phyloP scores from a whole-genome alignment of 2,113 vertebrate genomes.

The Gambusia affinis region DNA sequence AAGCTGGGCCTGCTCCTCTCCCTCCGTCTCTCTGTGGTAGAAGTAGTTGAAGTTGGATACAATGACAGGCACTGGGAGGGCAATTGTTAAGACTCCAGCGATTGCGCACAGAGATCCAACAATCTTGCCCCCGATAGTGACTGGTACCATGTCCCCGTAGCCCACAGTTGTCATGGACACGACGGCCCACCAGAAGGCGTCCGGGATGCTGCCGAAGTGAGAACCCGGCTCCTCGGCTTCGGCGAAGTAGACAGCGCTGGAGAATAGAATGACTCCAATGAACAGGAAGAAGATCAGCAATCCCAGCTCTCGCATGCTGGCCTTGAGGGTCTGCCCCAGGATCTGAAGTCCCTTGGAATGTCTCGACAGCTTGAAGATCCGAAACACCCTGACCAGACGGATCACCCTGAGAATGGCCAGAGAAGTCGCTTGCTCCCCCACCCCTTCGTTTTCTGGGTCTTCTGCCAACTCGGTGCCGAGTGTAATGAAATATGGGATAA shows the following conservation, averaged over 20 bases:
- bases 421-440: slow-evolving; percentile 97
- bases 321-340: slow-evolving; percentile 98
- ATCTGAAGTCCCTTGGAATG: slow-evolving; percentile 99
- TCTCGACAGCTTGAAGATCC: slow-evolving; percentile 98
- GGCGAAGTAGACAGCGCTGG: slow-evolving; percentile 97
- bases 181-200: slow-evolving; percentile 99
- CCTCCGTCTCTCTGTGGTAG: slow-evolving; percentile 99
- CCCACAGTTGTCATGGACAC: slow-evolving; percentile 99
- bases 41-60: slow-evolving; percentile 99
- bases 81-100: slow-evolving; percentile 98
- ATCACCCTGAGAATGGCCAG: slow-evolving; percentile 99
- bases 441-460: slow-evolving; percentile 83
- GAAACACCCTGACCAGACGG: slow-evolving; percentile 97
- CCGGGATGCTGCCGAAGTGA: slow-evolving; percentile 94
- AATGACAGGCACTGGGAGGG: slow-evolving; percentile 98
- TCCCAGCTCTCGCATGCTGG: slow-evolving; percentile 98
- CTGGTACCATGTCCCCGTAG: slow-evolving; percentile 99
- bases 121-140: slow-evolving; percentile 99
- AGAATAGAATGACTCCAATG: slow-evolving; percentile 98
- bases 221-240: slow-evolving; percentile 95
- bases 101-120: slow-evolving; percentile 99
- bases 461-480: slow-evolving; percentile 97
- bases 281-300: slow-evolving; percentile 99
- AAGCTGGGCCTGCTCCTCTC: slow-evolving; percentile 98
- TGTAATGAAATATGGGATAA: slow-evolving; percentile 99